phyloP scores from a whole-genome alignment of 2,797 vertebrate species.

The Centropyge bicolor region DNA sequence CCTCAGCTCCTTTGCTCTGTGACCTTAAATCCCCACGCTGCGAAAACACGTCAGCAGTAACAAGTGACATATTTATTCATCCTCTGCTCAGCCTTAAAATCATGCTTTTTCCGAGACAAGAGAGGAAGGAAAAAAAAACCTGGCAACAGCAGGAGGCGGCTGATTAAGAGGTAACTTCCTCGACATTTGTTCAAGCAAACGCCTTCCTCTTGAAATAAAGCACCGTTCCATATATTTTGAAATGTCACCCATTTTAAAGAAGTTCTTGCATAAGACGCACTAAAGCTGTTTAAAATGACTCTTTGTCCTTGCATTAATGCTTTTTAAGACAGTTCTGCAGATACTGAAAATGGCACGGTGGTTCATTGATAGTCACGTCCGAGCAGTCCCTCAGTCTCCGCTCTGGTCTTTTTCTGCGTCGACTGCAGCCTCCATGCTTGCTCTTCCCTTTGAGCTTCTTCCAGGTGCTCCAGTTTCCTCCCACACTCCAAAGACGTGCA shows the following conservation, averaged over 20 bases:
- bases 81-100: conserved; percentile 30
- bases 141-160: neutral
- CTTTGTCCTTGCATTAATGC: conserved; percentile 4
- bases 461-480: conserved; percentile 40
- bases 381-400: neutral
- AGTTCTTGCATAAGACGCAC: neutral
- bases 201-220: neutral
- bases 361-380: neutral
- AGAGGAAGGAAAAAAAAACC: neutral
- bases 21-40: conserved; percentile 58
- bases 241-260: conserved; percentile 18
- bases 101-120: neutral
- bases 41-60: conserved; percentile 41
- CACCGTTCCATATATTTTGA: neutral
- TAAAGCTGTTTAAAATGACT: conserved; percentile 3
- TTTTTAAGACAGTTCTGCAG: conserved; percentile 7
- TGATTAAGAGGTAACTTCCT: conserved; percentile 2
- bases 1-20: conserved; percentile 43
- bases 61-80: conserved; percentile 46
- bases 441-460: conserved; percentile 34
- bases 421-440: neutral
- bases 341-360: neutral
- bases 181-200: conserved; percentile 12
- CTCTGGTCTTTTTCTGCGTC: neutral
- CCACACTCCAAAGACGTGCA: conserved; percentile 36